Conservation (phyloP, 2,888 invertebrate species). For the Lasius fuliginosus region DNA sequence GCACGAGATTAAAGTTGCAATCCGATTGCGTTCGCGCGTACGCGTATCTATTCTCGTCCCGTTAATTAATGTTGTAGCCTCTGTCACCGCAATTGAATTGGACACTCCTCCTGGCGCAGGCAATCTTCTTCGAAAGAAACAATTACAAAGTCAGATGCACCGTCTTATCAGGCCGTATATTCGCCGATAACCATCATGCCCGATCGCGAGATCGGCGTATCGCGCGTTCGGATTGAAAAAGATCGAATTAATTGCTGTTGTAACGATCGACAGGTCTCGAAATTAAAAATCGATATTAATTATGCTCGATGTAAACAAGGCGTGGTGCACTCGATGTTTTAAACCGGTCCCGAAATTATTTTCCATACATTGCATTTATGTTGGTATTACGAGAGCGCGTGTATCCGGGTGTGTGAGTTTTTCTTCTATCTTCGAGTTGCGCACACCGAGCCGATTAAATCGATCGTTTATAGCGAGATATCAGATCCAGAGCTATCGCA, state of each 20-base stretch:
- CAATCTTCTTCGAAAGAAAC: constrained; percentile 37
- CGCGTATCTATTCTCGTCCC: not conserved
- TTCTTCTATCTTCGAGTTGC: not conserved
- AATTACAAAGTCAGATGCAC: constrained; percentile 56
- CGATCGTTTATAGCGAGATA: constrained; percentile 20
- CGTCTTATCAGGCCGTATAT: constrained; percentile 60
- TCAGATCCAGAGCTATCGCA: too few species aligned
- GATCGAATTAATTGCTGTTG: not conserved
- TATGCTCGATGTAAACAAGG: not conserved
- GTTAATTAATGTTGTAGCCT: constrained; percentile 64
- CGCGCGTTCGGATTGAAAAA: not conserved
- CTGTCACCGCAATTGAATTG: constrained; percentile 55
- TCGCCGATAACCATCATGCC: constrained; percentile 56
- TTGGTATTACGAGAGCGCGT: not conserved
- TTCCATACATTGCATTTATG: not conserved
- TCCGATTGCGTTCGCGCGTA: not conserved
- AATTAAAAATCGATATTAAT: constrained; percentile 54
- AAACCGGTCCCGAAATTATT: constrained; percentile 13
- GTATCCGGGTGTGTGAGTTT: not conserved
- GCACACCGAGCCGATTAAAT: not conserved
- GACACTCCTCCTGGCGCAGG: constrained; percentile 48
- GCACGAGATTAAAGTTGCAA: constrained; percentile 15
- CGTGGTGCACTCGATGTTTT: not conserved
- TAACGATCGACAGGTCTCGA: constrained; percentile 8
- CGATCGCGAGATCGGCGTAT: constrained; percentile 36